Evolutionary conservation across 1,140 invertebrate species (phyloP).

Genomic region (Pseudobourletiella spinata): DNA sequence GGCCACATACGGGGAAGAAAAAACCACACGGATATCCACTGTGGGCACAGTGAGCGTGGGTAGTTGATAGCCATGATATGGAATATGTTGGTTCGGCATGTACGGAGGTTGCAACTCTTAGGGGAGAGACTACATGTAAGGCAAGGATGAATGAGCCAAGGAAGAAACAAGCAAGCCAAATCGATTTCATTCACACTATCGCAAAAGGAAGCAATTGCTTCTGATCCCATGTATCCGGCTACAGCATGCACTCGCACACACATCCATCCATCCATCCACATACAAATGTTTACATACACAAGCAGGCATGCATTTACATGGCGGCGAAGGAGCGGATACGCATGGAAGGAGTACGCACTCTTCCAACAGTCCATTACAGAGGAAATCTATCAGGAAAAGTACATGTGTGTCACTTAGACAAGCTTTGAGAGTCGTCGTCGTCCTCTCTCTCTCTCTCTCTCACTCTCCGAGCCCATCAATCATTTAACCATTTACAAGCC

Average conservation of each 20-base stretch:
- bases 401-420: constrained; percentile 17
- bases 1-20: no score
- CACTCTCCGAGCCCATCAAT: constrained; percentile 19
- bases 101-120: no score
- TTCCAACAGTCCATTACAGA: constrained; percentile 13
- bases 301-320: background rate
- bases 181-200: constrained; percentile 3
- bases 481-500: constrained; percentile 22
- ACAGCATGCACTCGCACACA: background rate
- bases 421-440: constrained; percentile 2
- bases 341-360: background rate
- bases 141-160: constrained; percentile 4
- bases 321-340: background rate
- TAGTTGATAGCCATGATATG: no score
- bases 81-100: no score
- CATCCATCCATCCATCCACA: background rate
- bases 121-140: no score
- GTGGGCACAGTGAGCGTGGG: no score
- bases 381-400: constrained; percentile 8
- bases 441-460: no score
- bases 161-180: background rate
- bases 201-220: constrained; percentile 5
- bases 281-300: no score
- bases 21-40: no score
- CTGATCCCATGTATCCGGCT: background rate